Base-by-base conservation (phyloP, 2,888 invertebrate genomes). In the Leptopilina drosophilae region DNA sequence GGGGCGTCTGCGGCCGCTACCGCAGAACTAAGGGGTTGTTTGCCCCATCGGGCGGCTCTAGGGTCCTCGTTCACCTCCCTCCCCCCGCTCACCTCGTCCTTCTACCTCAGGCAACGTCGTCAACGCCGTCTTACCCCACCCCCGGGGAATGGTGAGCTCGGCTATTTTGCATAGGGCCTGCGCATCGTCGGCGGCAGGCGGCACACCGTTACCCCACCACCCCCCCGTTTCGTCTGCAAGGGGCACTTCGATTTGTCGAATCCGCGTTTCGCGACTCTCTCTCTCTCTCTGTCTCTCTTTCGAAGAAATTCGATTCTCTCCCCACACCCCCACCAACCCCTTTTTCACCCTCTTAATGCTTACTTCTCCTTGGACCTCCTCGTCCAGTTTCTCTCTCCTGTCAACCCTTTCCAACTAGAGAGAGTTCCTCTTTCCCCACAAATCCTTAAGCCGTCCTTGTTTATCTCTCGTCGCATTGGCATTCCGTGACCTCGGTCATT, bases 1-100 rank as follows among this genome's bases (percentile, higher is more conserved):
- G 90, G 90, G 90, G 90, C 90, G 90, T 90, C 90, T 89, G 90
- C 89, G 90, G 86, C 88, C 89, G 90, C 90, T 90, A 90, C 90
- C 87, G 87, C 90, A 90, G 89, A 89, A 90, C 90, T 90, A 90
- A 90, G 89, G 90, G 90, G 90, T 90, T 90, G 90, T 90, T 90
- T 90, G 89, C 88, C 90, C 89, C 89, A 89, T 87, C 88, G 89
- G 85, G 85, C 84, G 84, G 86, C 87, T 87, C 87, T 82, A 85
- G 87, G 88, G 87, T 90, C 87, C 88, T 88, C 87, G 85, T 33
- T 56, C 73, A 4, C 69, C 69, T 53, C 73, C 80, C 80, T 81
- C 80, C 84, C 84, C 86, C 82, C 78, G 33, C 33, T 33, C 33
- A 33, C 79, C 64, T 20, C n/a, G 46, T 46, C 46, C 33, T 33